Conservation (phyloP, 2,888 invertebrate genomes). For the Chelonus formosanus region DNA sequence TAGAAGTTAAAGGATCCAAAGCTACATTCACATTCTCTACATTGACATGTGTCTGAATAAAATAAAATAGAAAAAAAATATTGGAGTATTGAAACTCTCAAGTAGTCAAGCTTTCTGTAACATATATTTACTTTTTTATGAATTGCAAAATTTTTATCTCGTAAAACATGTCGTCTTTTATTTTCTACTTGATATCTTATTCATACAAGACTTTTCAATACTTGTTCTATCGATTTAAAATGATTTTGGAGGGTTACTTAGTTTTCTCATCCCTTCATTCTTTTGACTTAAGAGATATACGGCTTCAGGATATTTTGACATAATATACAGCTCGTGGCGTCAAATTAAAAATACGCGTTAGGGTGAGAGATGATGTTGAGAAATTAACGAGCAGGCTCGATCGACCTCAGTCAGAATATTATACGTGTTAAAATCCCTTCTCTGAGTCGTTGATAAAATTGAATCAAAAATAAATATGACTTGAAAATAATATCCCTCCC, state of each 20-base stretch:
- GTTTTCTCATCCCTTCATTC: constrained; percentile 46
- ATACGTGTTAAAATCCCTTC: not conserved
- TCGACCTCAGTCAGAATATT: constrained; percentile 1
- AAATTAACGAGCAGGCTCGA: constrained; percentile 19
- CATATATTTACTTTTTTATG: no score
- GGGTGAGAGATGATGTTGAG: constrained; percentile 39
- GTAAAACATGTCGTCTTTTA: no score
- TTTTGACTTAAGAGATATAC: constrained; percentile 54
- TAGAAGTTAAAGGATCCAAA: not conserved
- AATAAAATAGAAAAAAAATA: not conserved
- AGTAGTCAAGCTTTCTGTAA: no score
- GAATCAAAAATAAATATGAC: not conserved
- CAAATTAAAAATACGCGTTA: constrained; percentile 52
- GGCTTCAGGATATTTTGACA: constrained; percentile 30
- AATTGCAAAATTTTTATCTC: no score
- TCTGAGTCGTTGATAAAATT: not conserved
- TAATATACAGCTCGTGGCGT: constrained; percentile 57
- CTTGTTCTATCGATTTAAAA: constrained; percentile 55
- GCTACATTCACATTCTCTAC: not conserved
- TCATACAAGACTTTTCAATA: no score
- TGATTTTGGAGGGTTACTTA: constrained; percentile 57
- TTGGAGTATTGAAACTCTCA: not conserved
- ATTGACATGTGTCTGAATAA: not conserved
- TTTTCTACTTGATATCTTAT: no score
- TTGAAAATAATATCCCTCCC: no score